These are phyloP conservation scores for Ctenoplectra terminalis DNA, from an alignment of 1,140 invertebrate species.

Conservation along the genomic window DNA sequence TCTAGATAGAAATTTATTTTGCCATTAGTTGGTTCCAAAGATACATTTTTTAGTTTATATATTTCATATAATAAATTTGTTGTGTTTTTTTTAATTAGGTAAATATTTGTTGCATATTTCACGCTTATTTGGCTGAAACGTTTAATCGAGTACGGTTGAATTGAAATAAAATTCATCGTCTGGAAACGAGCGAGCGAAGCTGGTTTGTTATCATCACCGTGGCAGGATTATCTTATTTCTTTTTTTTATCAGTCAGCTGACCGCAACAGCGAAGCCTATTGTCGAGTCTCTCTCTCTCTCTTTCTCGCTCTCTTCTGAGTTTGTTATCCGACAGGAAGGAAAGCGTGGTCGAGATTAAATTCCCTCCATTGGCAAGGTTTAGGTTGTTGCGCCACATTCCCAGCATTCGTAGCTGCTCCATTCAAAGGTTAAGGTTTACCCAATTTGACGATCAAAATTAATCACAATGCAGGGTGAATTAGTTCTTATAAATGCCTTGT, in stretches of 20 bases:
- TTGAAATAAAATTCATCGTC: constrained; percentile 14
- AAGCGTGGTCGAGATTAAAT: constrained; percentile 69
- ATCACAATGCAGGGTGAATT: too few species aligned
- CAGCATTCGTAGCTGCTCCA: neutral
- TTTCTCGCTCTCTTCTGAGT: neutral
- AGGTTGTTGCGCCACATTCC: constrained; percentile 61
- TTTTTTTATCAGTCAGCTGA: constrained; percentile 58
- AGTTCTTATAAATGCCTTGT: neutral
- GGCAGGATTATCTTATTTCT: constrained; percentile 36
- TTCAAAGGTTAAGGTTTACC: constrained; percentile 36
- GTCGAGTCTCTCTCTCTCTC: constrained; percentile 42
- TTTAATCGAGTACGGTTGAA: neutral
- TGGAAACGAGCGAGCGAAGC: neutral
- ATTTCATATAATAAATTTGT: too few species aligned
- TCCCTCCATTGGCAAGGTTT: constrained; percentile 68
- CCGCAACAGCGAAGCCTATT: constrained; percentile 47
- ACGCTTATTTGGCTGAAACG: too few species aligned
- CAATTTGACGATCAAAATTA: constrained; percentile 7
- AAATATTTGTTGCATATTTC: too few species aligned
- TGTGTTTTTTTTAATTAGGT: too few species aligned
- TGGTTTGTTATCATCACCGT: constrained; percentile 30
- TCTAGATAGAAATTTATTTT: too few species aligned
- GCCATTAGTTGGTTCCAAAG: too few species aligned
- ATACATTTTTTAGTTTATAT: too few species aligned
- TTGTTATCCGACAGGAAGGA: constrained; percentile 66